phyloP scores from a whole-genome alignment of 2,888 invertebrate genomes.

The Zootermopsis nevadensis region DNA sequence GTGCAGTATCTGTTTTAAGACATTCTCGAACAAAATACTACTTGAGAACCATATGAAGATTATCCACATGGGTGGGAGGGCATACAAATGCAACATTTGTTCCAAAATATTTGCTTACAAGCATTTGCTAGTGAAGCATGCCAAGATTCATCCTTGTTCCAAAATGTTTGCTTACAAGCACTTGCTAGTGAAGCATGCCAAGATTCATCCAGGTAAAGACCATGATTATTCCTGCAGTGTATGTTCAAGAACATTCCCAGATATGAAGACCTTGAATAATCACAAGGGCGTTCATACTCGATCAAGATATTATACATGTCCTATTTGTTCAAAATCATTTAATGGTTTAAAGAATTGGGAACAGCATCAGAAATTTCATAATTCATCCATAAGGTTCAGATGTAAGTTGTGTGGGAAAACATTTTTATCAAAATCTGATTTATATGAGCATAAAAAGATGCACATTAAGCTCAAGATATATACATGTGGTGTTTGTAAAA shows the following conservation, averaged over 20 bases:
- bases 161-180: slow-evolving; percentile 43
- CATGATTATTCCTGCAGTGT: slow-evolving; percentile 40
- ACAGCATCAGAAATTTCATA: slow-evolving; percentile 42
- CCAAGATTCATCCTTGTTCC: slow-evolving; percentile 24
- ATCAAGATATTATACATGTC: slow-evolving; percentile 42
- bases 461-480: slow-evolving; percentile 76
- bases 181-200: slow-evolving; percentile 38
- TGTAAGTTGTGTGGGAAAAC: slow-evolving; percentile 74
- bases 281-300: slow-evolving; percentile 50
- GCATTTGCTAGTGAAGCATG: slow-evolving; percentile 32
- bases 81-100: slow-evolving; percentile 46
- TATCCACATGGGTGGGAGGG: slow-evolving; percentile 44
- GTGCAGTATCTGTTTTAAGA: slow-evolving; percentile 44
- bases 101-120: slow-evolving; percentile 43
- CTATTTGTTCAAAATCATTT: slow-evolving; percentile 44
- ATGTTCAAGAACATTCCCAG: slow-evolving; percentile 42
- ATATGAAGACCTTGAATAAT: slow-evolving; percentile 40
- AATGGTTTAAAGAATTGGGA: slow-evolving; percentile 45
- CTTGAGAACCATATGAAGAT: slow-evolving; percentile 42
- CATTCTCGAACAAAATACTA: slow-evolving; percentile 35
- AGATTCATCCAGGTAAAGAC: slow-evolving; percentile 18
- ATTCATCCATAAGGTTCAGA: slow-evolving; percentile 60
- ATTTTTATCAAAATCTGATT: slow-evolving; percentile 70
- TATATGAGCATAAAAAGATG: slow-evolving; percentile 74
- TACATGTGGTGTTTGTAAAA: slow-evolving; percentile 69